These are phyloP conservation scores for Ormyrus nitidulus DNA, from an alignment of 2,888 invertebrate genomes.

Conservation along the genomic window DNA sequence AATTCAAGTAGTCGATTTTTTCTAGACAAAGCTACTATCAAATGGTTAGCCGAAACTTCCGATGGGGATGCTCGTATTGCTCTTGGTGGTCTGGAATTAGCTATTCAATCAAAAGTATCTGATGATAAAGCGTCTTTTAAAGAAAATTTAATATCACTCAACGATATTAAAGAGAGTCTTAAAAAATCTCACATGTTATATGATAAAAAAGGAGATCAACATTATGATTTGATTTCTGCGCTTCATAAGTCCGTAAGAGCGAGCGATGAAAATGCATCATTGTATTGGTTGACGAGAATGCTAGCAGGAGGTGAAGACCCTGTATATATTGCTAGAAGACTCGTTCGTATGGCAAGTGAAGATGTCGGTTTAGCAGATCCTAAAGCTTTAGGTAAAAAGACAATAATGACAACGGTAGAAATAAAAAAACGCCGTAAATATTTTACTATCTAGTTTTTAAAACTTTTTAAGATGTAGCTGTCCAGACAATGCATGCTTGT, in stretches of 20 bases:
- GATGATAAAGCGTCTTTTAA: slow-evolving; percentile 60
- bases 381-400: slow-evolving; percentile 69
- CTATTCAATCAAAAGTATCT: slow-evolving; percentile 78
- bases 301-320: slow-evolving; percentile 89
- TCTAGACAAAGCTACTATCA: slow-evolving; percentile 80
- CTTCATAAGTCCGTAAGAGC: slow-evolving; percentile 90
- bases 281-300: slow-evolving; percentile 90
- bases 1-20: slow-evolving; percentile 61
- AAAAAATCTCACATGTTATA: slow-evolving; percentile 88
- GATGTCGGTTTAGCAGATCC: slow-evolving; percentile 82
- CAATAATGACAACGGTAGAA: too few relatives aligned
- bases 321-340: slow-evolving; percentile 84
- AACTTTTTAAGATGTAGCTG: slow-evolving; percentile 79
- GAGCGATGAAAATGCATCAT: slow-evolving; percentile 86
- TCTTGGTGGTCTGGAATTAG: slow-evolving; percentile 85
- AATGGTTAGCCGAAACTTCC: slow-evolving; percentile 85
- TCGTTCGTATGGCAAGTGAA: slow-evolving; percentile 86
- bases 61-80: slow-evolving; percentile 90
- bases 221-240: slow-evolving; percentile 89
- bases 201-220: slow-evolving; percentile 88
- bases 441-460: too few relatives aligned
- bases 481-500: slow-evolving; percentile 87
- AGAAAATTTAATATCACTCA: slow-evolving; percentile 75
- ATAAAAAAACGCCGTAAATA: too few relatives aligned
- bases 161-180: slow-evolving; percentile 84